These are phyloP conservation scores for Micoletzkya japonica DNA, from an alignment of 2,888 invertebrate genomes.

Conservation along the genomic window DNA sequence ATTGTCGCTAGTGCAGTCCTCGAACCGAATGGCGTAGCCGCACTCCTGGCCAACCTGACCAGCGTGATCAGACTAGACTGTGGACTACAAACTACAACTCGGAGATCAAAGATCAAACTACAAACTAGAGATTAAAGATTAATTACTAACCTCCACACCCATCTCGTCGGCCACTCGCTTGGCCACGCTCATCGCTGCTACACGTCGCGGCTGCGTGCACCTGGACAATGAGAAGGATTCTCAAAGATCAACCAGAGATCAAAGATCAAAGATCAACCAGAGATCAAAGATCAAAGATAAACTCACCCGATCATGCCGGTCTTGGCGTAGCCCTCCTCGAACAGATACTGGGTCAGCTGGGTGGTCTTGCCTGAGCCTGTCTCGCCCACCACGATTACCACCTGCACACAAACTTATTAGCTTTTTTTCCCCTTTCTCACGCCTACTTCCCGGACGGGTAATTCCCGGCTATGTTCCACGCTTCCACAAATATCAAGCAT, in stretches of 20 bases:
- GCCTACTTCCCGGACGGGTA: background rate
- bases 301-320: constrained; percentile 68
- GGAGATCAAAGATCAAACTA: constrained; percentile 4
- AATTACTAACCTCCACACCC: constrained; percentile 72
- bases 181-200: constrained; percentile 99
- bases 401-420: constrained; percentile 31
- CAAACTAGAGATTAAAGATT: constrained; percentile 5
- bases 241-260: background rate
- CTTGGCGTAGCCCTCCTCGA: constrained; percentile 85
- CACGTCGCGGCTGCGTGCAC: constrained; percentile 91
- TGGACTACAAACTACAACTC: background rate
- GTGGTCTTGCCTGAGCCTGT: constrained; percentile 93
- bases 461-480: too few species aligned
- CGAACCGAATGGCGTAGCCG: constrained; percentile 98
- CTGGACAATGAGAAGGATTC: background rate
- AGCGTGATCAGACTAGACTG: background rate
- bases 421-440: too few species aligned
- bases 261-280: background rate
- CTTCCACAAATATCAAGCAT: constrained; percentile 9
- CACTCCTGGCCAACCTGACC: constrained; percentile 66
- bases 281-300: background rate
- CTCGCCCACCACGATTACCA: constrained; percentile 62
- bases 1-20: constrained; percentile 83
- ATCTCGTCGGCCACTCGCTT: constrained; percentile 98
- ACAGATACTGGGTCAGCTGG: constrained; percentile 66